These are phyloP conservation scores for Ochotona princeps DNA, from an alignment of 2,113 vertebrate species.

Conservation along the genomic window DNA sequence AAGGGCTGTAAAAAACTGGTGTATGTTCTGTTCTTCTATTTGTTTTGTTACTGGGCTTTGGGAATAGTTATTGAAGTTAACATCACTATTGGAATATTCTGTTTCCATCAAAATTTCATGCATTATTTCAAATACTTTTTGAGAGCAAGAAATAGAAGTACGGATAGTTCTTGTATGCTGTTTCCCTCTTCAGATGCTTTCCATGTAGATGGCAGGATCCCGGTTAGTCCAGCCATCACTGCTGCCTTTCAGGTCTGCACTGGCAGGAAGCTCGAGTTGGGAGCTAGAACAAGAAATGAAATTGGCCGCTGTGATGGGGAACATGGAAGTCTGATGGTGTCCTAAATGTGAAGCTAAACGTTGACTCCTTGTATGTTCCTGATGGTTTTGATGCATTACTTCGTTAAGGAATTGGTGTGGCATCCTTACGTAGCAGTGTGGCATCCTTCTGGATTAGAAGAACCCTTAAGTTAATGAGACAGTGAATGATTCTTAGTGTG, in stretches of 20 bases:
- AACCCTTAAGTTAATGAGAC: neutral
- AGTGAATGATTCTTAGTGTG: neutral
- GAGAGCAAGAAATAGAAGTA: too few species aligned
- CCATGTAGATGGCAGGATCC: too few species aligned
- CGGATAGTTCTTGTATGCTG: too few species aligned
- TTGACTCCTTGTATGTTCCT: neutral
- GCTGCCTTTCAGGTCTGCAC: too few species aligned
- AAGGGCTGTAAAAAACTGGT: neutral
- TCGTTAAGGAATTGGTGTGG: neutral
- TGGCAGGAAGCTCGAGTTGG: too few species aligned
- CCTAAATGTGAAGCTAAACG: too few species aligned
- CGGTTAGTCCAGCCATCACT: too few species aligned
- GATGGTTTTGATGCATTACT: constrained; percentile 24
- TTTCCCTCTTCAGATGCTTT: too few species aligned
- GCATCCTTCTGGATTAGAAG: neutral
- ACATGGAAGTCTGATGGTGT: too few species aligned
- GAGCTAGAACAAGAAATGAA: too few species aligned
- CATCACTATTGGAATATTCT: neutral
- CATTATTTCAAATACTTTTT: too few species aligned
- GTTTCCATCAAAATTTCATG: neutral
- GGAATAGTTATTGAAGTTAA: constrained; percentile 24
- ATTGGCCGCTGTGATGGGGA: too few species aligned
- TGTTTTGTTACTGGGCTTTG: neutral
- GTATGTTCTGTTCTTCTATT: neutral
- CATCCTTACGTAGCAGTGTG: neutral